Evolutionary conservation across 2,113 vertebrate genomes (phyloP), one percentile per base, ranked within the genome.

Genomic region (Lates calcarifer): DNA sequence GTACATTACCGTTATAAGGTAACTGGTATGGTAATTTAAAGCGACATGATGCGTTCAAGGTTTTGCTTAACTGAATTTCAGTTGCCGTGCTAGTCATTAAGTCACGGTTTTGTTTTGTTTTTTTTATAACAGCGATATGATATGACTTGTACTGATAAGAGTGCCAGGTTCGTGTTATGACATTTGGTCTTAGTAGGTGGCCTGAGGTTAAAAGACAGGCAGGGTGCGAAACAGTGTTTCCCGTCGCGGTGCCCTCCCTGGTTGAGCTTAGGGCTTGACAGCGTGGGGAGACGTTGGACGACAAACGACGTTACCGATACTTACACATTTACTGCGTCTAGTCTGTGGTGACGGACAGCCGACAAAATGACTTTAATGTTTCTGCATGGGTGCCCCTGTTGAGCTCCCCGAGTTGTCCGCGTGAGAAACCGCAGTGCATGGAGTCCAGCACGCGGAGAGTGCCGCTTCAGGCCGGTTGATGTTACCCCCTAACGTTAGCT

Each of bases 371-470:
- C 28, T 49, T 66, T 5, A 72, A 70, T 11, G 77, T 45, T 53
- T 9, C 26, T 12, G 12, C 14, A 31, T 4, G 49, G 47, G 51
- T 11, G 37, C 31, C 41, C 10, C 31, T 26, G n/a, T 3, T 6
- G 28, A 22, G 51, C 22, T 55, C n/a, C 26, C 31, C 37, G 65
- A 75, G 41, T 22, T 24, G 56, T 43, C 79, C 67, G 63, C 33
- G 61, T 79, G 69, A 80, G 70, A 35, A 66, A 15, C 61, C 45
- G 63, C 74, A 56, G 70, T 57, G 55, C 66, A 5, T 56, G 61
- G 62, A 33, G 49, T 63, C 20, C 20, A 45, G 5, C 0, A 5
- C 24, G n/a, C 51, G 31, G 28, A 49, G 5, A 53, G 69, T 1
- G 31, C 3, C 67, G 58, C 56, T 56, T 47, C 77, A 37, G 55